These are phyloP conservation scores for Blera fallax DNA, from an alignment of 2,888 invertebrate genomes.

Conservation along the genomic window DNA sequence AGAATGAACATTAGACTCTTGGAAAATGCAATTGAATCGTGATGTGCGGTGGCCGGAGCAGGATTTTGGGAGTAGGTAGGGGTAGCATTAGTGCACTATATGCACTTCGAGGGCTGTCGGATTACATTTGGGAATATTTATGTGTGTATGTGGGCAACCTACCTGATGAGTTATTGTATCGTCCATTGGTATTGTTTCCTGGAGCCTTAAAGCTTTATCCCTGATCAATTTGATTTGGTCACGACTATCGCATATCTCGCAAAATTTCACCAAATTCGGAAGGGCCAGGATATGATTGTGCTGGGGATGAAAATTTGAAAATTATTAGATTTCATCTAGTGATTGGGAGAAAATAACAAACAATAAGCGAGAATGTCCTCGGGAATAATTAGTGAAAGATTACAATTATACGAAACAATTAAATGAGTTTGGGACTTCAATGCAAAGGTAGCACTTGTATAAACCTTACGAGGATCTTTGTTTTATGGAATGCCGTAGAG, in stretches of 20 bases:
- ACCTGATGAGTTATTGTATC: slow-evolving; percentile 89
- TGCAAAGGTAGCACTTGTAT: too few relatives aligned
- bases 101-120: slow-evolving; percentile 20
- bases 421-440: too few relatives aligned
- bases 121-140: slow-evolving; percentile 48
- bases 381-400: too few relatives aligned
- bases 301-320: slow-evolving; percentile 73
- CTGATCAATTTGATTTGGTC: slow-evolving; percentile 91
- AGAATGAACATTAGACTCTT: slow-evolving; percentile 59
- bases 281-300: slow-evolving; percentile 84
- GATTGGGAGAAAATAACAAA: neutral
- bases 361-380: too few relatives aligned
- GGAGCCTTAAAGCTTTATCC: slow-evolving; percentile 86
- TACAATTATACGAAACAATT: too few relatives aligned
- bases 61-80: neutral
- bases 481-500: too few relatives aligned
- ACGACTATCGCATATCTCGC: slow-evolving; percentile 89
- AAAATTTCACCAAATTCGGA: slow-evolving; percentile 87
- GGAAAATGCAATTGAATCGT: slow-evolving; percentile 53
- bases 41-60: slow-evolving; percentile 17
- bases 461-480: too few relatives aligned
- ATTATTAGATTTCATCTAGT: neutral
- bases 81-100: slow-evolving; percentile 38
- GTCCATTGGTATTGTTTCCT: slow-evolving; percentile 87
- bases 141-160: slow-evolving; percentile 7